phyloP scores from a whole-genome alignment of 2,888 invertebrate genomes.

The Chaetoderma sp. region DNA sequence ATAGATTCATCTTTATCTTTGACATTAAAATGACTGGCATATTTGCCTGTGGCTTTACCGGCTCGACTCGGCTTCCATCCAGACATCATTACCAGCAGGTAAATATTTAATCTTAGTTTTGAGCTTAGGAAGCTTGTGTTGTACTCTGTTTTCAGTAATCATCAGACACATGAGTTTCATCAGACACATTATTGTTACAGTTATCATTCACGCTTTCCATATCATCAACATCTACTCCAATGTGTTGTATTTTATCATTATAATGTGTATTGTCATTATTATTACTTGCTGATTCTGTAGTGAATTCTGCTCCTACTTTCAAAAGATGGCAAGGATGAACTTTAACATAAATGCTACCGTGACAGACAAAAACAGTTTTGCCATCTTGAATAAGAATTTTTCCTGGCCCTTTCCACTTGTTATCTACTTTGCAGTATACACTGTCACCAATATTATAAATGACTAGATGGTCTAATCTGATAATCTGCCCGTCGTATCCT shows the following conservation, averaged over 20 bases:
- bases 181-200: background rate
- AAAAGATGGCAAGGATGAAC: constrained; percentile 23
- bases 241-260: background rate
- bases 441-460: constrained; percentile 21
- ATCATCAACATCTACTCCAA: background rate
- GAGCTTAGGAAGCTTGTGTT: background rate
- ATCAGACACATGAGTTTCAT: too few species aligned
- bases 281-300: too few species aligned
- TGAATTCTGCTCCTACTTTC: constrained; percentile 9
- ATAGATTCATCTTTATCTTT: background rate
- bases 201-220: background rate
- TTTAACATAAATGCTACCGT: constrained; percentile 28
- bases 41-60: constrained; percentile 13
- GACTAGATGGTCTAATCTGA: constrained; percentile 20
- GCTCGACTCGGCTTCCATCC: constrained; percentile 2
- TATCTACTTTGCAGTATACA: constrained; percentile 24
- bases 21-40: background rate
- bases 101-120: background rate
- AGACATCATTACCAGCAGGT: background rate
- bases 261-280: too few species aligned
- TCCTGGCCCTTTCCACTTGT: constrained; percentile 31
- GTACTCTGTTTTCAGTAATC: too few species aligned
- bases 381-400: constrained; percentile 39
- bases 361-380: constrained; percentile 26
- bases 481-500: constrained; percentile 22